These are phyloP conservation scores for Aramus guarauna DNA, from an alignment of 2,113 vertebrate species.

Conservation along the genomic window DNA sequence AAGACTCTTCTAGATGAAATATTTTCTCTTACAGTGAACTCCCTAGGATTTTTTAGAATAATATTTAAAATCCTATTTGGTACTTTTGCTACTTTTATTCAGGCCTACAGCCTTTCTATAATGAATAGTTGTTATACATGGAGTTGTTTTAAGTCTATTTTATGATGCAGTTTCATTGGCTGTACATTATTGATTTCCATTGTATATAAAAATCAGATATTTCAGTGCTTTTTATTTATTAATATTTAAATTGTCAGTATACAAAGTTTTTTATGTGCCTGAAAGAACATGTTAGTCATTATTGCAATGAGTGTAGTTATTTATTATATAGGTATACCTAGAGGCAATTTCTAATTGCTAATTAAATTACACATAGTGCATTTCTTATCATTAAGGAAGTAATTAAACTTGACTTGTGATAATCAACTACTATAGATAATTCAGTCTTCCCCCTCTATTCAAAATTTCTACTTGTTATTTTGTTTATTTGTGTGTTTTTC, in stretches of 20 bases:
- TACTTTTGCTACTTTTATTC: background rate
- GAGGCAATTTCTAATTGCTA: background rate
- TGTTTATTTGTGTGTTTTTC: background rate
- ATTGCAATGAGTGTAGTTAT: background rate
- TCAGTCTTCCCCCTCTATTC: background rate
- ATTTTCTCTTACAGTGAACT: background rate
- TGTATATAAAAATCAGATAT: background rate
- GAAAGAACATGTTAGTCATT: background rate
- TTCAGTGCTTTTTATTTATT: background rate
- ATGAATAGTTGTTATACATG: background rate
- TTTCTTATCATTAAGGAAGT: background rate
- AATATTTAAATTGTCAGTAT: background rate
- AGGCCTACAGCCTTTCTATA: background rate
- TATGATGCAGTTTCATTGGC: background rate
- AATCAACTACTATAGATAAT: background rate
- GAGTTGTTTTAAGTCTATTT: background rate
- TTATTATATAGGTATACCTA: background rate
- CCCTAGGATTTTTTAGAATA: background rate
- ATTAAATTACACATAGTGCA: fast-evolving
- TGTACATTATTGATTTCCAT: background rate
- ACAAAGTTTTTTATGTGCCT: background rate
- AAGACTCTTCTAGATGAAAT: background rate
- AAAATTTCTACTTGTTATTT: background rate
- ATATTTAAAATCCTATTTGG: background rate
- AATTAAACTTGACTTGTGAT: background rate